Evolutionary conservation across 35 echinoderm and acorn worm genomes (phyloP), one percentile per base, ranked within the genome.

Genomic region (Holothuria glaberrima): DNA sequence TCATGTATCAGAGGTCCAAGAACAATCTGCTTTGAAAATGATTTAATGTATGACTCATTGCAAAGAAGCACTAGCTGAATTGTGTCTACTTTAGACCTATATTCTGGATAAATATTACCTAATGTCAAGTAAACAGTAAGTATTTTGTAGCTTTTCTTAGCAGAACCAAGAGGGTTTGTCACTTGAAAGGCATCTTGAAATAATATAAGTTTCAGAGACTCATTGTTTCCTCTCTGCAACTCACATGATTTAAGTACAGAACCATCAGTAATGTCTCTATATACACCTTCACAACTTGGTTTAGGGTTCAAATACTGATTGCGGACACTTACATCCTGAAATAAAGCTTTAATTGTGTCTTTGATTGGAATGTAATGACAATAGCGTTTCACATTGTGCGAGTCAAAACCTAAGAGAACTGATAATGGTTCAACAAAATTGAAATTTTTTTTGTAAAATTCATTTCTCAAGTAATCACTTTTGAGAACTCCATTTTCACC

Each of bases 11-110:
- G 20, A 12, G 18, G 20, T 61, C 38, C 48, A 46, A 90, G 79
- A 27, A 90, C 56, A 2, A 30, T 79, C 1, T 79, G 9, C 31
- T 28, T 45, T 12, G 25, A 22, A 64, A 90, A 79, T 19, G 60
- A 32, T 26, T 60, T 90, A 38, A 90, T 21, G 46, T 90, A 26
- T 60, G 25, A 63, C 22, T 90, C 88, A 63, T 21, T 90, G 32
- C 88, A 90, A 19, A 90, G n/a, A 21, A 90, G 61, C 30, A 90
- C 88, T 35, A 90, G 88, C 75, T 90, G 88, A 63, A 90, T 89
- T 34, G 68, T 20, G 41, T 81, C 59, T 65, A 65, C 36, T 41
- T 34, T 21, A n/a, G 88, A 89, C 26, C 88, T 30, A 48, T 45
- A 67, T 31, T 90, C 65, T 20, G 30, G 57, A 46, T 65, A 62